Evolutionary conservation across 1,140 invertebrate genomes (phyloP), one percentile per base, ranked within the genome.

Genomic region (Pseudachorutes palmiensis): DNA sequence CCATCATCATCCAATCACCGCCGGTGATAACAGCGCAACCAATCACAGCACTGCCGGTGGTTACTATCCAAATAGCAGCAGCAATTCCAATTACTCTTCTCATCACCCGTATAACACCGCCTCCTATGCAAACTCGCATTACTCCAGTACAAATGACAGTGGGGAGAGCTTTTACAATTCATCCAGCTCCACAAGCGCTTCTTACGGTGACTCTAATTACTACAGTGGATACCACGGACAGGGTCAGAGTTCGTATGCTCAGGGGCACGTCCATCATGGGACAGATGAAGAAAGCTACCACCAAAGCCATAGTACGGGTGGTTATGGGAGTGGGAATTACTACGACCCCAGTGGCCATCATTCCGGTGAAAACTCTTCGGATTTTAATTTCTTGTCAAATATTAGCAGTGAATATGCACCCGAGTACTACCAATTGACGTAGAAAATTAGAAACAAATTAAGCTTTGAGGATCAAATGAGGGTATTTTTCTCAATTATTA

Each of bases 331-430:
- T 19, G 30, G 30, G 19, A 63, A 16, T 45, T 26, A 41, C 33
- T 48, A 5, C 24, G n/a, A 63, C 2, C 14, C 5, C 19, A 24
- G 12, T 24, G 12, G 2, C 2, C 64, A 71, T 29, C 67, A 71
- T 30, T 31, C 28, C 29, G 62, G 55, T 59, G 66, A 63, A 9
- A 91, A 91, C 78, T 91, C 88, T 1, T 91, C 90, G 9, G 91
- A 94, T 76, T 93, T 94, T 77, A 92, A 93, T 77, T 94, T 94
- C 75, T 82, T 94, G 48, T 91, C 89, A 75, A 93, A 91, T 76
- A 81, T 94, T 73, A 90, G 90, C 62, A 92, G 91, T 78, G 91
- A 93, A 75, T 93, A 92, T 76, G 89, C 88, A 0, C 91, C 90
- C 0, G 91, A 94, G 77, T 94, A 94, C 77, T 93, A 93, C 80